Conservation (phyloP, 2,888 invertebrate genomes). For the Phlogophora meticulosa region DNA sequence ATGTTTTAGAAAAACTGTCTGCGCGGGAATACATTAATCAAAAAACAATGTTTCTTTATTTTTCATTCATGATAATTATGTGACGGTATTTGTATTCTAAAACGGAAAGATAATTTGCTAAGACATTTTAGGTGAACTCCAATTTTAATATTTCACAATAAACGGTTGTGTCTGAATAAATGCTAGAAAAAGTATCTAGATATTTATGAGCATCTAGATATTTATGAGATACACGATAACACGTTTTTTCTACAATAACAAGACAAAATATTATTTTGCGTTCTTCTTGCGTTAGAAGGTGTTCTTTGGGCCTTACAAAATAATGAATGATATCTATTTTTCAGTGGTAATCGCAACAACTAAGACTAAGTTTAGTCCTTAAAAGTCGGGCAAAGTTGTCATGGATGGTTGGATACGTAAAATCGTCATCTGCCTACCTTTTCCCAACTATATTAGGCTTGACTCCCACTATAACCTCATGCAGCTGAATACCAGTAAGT, state of each 20-base stretch:
- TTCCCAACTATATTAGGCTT: no score
- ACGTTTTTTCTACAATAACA: not conserved
- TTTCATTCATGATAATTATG: constrained; percentile 45
- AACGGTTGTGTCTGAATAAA: constrained; percentile 7
- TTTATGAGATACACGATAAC: no score
- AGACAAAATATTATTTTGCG: constrained; percentile 1
- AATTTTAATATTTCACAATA: constrained; percentile 28
- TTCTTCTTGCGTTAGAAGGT: not conserved
- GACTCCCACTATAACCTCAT: no score
- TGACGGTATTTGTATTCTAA: not conserved
- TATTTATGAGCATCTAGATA: constrained; percentile 27
- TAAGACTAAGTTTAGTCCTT: no score
- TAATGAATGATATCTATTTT: no score
- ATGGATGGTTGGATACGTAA: no score
- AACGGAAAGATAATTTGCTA: not conserved
- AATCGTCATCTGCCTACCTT: no score
- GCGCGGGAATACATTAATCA: not conserved
- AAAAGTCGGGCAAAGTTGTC: no score
- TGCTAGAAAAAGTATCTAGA: not conserved
- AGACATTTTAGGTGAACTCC: not conserved
- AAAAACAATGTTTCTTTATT: not conserved
- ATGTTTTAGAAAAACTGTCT: constrained; percentile 16
- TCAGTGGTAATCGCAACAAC: no score
- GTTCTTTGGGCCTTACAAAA: not conserved
- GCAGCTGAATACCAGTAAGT: no score